Conservation (phyloP, 2,113 vertebrate species). For the Pycnonotus jocosus region DNA sequence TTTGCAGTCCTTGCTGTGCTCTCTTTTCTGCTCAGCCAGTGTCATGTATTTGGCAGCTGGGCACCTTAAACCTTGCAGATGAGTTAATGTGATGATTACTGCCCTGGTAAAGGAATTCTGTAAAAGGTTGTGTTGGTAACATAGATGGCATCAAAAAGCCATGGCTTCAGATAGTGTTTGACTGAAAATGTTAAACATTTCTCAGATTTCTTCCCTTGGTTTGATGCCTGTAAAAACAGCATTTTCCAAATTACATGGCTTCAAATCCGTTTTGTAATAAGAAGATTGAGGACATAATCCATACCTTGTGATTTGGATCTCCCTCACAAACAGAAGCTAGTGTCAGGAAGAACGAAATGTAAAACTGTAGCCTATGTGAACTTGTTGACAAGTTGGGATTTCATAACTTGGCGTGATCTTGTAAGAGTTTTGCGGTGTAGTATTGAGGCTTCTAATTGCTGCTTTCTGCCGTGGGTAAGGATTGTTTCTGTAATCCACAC, state of each 20-base stretch:
- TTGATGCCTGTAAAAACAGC: background rate
- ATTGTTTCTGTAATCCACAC: background rate
- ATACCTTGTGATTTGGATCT: conserved; percentile 39
- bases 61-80: background rate
- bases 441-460: background rate
- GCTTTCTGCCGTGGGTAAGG: background rate
- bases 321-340: background rate
- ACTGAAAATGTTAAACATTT: background rate
- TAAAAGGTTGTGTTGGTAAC: background rate
- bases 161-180: background rate
- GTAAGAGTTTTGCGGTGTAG: background rate
- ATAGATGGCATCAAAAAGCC: background rate
- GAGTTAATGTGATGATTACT: background rate
- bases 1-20: background rate
- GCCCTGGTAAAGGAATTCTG: background rate
- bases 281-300: conserved; percentile 33
- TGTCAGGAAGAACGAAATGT: background rate
- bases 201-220: conserved; percentile 8
- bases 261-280: conserved; percentile 28
- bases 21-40: background rate
- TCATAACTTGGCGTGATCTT: background rate
- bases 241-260: conserved; percentile 2
- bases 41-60: background rate
- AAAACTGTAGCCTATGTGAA: background rate
- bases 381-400: conserved; percentile 5